These are phyloP conservation scores for Bufo gargarizans DNA, from an alignment of 2,113 vertebrate genomes.

Conservation along the genomic window DNA sequence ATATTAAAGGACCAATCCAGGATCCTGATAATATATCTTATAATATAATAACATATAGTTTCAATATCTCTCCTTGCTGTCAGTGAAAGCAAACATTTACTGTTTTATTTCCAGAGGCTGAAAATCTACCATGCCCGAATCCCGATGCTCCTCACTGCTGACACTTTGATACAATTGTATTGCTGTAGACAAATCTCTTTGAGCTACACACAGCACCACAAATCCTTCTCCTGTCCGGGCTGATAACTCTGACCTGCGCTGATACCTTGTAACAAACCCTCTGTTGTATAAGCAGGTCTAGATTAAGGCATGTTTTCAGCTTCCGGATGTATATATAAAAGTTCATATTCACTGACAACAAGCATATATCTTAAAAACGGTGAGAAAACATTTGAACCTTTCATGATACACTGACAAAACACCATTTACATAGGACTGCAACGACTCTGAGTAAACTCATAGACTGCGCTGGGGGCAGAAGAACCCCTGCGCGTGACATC, in stretches of 20 bases:
- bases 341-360: not conserved
- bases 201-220: no score
- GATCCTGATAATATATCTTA: no score
- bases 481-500: not conserved
- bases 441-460: not conserved
- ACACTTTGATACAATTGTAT: no score
- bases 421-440: not conserved
- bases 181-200: no score
- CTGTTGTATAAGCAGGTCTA: not conserved
- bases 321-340: not conserved
- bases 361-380: not conserved
- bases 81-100: no score
- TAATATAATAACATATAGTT: no score
- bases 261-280: not conserved
- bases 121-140: no score
- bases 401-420: not conserved
- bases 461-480: not conserved
- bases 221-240: no score
- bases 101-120: no score
- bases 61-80: no score
- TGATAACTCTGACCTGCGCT: not conserved
- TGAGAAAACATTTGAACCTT: not conserved
- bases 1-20: no score
- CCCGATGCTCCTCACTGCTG: no score
- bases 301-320: not conserved